A percentile compares a stretch with the other conserved stretches of the same genome.
These are phyloP conservation scores for Neolamprologus sp. DNA, from an alignment of 2,113 vertebrate species.

Conservation along the genomic window DNA sequence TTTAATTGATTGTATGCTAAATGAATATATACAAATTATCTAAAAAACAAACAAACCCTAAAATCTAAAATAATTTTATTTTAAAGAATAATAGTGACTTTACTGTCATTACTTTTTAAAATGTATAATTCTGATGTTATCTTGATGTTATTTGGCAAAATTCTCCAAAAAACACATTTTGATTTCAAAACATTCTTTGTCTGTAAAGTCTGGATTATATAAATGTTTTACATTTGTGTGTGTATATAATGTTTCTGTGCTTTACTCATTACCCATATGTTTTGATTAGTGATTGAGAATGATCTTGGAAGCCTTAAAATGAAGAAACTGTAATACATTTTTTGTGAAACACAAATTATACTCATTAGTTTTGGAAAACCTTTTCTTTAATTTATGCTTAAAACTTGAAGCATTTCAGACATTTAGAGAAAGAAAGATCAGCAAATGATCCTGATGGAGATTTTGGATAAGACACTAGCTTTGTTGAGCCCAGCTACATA, in stretches of 20 bases:
- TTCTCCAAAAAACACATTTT: not conserved
- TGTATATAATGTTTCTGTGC: not conserved
- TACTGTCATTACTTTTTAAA: not conserved
- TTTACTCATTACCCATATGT: not conserved
- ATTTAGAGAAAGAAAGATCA: not conserved
- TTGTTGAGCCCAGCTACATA: not conserved
- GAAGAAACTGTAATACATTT: not conserved
- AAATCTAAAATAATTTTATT: not conserved
- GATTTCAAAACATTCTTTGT: not conserved
- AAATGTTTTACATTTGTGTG: not conserved
- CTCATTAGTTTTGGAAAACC: not conserved
- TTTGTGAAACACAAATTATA: not conserved
- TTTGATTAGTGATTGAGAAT: not conserved
- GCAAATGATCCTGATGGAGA: not conserved
- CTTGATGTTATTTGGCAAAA: not conserved
- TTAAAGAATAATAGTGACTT: not conserved
- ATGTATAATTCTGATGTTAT: not conserved
- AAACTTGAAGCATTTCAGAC: not conserved
- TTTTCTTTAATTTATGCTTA: not conserved
- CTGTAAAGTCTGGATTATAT: not conserved
- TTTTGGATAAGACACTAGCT: not conserved
- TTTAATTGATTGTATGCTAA: not conserved
- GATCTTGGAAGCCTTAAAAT: not conserved
- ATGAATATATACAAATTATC: not conserved
- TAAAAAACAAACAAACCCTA: accelerated